phyloP scores from a whole-genome alignment of 2,113 vertebrate genomes.

The Chamaetylas fuelleborni region DNA sequence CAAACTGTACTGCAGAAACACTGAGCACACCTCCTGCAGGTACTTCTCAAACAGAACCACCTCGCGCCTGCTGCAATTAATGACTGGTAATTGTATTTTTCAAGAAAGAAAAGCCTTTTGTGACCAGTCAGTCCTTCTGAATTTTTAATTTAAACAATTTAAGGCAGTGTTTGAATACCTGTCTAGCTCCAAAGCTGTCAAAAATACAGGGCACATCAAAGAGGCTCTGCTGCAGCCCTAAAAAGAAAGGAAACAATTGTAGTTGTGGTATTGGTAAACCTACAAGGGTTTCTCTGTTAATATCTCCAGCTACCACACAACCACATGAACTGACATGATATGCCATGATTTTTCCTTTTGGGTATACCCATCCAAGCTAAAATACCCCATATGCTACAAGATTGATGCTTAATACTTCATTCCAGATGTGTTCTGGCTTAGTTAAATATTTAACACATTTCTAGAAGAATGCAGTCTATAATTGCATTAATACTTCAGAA shows the following conservation, averaged over 20 bases:
- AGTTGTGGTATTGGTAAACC: slow-evolving; percentile 52
- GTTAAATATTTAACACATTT: slow-evolving; percentile 57
- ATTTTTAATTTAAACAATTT: not conserved
- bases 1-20: not conserved
- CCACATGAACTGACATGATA: slow-evolving; percentile 34
- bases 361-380: slow-evolving; percentile 6
- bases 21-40: not conserved
- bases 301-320: slow-evolving; percentile 49
- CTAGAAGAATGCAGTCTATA: not conserved
- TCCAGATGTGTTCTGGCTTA: slow-evolving; percentile 49
- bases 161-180: not conserved
- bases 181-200: not conserved
- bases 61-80: not conserved
- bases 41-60: not conserved
- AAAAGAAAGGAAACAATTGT: slow-evolving; percentile 31
- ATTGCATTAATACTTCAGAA: slow-evolving; percentile 26
- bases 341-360: slow-evolving; percentile 14
- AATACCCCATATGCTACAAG: slow-evolving; percentile 33
- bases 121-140: not conserved
- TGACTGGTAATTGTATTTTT: not conserved
- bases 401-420: slow-evolving; percentile 32
- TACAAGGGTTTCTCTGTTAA: slow-evolving; percentile 44
- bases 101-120: not conserved
- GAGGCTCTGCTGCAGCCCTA: not conserved
- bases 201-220: slow-evolving; percentile 16